A percentile compares a stretch with the other conserved stretches of the same genome.
phyloP scores from a whole-genome alignment of 1,140 invertebrate genomes.

The Akabosia matsudoensis region DNA sequence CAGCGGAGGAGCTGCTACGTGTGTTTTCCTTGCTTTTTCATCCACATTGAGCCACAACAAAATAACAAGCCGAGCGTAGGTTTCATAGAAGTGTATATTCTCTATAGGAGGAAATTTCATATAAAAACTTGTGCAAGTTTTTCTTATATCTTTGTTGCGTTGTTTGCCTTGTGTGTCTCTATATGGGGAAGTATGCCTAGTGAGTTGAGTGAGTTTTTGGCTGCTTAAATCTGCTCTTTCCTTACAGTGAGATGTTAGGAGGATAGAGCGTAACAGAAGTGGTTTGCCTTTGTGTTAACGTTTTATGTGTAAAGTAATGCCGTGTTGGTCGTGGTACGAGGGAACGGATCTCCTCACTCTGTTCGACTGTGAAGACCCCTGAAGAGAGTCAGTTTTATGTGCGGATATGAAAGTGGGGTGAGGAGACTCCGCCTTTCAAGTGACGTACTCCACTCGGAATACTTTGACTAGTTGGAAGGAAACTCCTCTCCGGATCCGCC shows the following conservation, averaged over 20 bases:
- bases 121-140: too few species aligned
- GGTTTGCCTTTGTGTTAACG: background rate
- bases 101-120: background rate
- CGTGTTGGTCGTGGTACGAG: background rate
- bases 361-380: background rate
- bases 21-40: background rate
- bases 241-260: background rate
- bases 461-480: background rate
- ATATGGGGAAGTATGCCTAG: background rate
- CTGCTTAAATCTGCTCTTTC: background rate
- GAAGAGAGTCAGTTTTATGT: background rate
- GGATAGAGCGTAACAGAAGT: background rate
- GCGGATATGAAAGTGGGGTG: background rate
- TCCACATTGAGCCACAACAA: background rate
- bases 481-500: background rate
- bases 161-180: background rate
- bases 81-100: background rate
- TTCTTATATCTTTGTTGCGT: background rate
- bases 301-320: too few species aligned
- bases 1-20: background rate
- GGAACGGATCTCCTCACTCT: slow-evolving; percentile 6
- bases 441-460: background rate
- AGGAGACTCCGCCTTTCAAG: slow-evolving; percentile 4
- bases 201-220: background rate
- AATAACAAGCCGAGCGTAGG: too few species aligned